These are phyloP conservation scores for Clistopyga incitator DNA, from an alignment of 2,888 invertebrate species.

Conservation along the genomic window DNA sequence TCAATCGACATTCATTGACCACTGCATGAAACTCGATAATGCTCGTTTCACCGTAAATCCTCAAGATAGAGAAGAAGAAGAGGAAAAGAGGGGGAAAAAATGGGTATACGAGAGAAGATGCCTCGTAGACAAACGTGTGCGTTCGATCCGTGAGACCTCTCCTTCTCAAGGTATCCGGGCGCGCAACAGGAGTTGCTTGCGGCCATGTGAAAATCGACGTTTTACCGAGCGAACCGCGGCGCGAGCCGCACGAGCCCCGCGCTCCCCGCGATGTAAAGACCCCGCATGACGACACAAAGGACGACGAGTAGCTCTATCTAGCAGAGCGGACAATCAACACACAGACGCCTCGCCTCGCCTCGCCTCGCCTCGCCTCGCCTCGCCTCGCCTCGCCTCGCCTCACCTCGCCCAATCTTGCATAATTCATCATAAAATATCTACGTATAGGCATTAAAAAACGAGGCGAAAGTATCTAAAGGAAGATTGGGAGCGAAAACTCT, in stretches of 20 bases:
- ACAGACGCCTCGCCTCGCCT: neutral
- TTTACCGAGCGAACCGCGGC: slow-evolving; percentile 61
- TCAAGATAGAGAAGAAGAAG: neutral
- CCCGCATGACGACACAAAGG: no score
- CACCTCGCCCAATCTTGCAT: slow-evolving; percentile 8
- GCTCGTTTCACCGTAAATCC: neutral
- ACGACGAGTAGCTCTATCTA: slow-evolving; percentile 59
- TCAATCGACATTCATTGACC: no score
- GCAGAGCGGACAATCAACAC: slow-evolving; percentile 40
- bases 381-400: no score
- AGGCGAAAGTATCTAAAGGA: slow-evolving; percentile 1
- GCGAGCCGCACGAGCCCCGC: no score
- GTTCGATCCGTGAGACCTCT: slow-evolving; percentile 60
- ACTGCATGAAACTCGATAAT: neutral
- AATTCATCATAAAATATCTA: slow-evolving; percentile 32
- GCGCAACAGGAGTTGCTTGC: slow-evolving; percentile 67
- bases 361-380: neutral
- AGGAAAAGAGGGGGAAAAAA: slow-evolving; percentile 1
- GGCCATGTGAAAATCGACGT: slow-evolving; percentile 68
- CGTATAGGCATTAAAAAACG: neutral
- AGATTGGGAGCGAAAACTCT: neutral
- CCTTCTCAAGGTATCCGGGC: slow-evolving; percentile 65
- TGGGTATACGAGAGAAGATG: slow-evolving; percentile 31
- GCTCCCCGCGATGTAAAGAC: no score
- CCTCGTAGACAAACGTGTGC: slow-evolving; percentile 55